phyloP scores from a whole-genome alignment of 2,113 vertebrate genomes.

The Octodon degus region DNA sequence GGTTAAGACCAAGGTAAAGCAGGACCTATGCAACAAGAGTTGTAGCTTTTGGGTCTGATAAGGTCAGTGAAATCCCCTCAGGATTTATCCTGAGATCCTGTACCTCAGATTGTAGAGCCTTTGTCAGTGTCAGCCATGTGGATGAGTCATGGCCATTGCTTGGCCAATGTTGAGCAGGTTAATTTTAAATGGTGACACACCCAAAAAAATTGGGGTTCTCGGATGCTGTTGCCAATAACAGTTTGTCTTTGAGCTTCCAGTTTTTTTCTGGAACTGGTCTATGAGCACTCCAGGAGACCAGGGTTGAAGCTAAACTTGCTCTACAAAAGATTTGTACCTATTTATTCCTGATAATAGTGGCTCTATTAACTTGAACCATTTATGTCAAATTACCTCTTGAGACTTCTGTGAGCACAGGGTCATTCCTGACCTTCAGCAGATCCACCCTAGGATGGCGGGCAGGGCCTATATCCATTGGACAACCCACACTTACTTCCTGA shows the following conservation, averaged over 20 bases:
- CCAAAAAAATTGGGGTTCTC: neutral
- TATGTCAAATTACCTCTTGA: neutral
- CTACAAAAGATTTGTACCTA: neutral
- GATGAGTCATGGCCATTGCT: no score
- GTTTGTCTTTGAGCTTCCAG: neutral
- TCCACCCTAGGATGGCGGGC: neutral
- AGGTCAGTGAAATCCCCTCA: no score
- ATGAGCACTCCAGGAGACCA: neutral
- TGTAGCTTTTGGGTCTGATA: no score
- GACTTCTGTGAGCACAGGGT: neutral
- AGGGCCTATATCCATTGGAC: neutral
- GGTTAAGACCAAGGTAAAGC: no score
- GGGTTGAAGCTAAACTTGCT: neutral
- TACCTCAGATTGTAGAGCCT: no score
- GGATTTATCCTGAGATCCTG: no score
- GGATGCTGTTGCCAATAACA: neutral
- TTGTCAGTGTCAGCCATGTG: no score
- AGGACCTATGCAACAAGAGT: no score
- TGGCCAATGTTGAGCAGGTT: no score
- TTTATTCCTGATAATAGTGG: neutral
- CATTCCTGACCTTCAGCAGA: neutral
- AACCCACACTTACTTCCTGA: neutral
- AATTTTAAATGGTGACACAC: neutral
- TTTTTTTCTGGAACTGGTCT: neutral
- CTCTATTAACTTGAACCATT: neutral